Conservation (phyloP, 2,888 invertebrate genomes). For the Nephrotoma appendiculata region DNA sequence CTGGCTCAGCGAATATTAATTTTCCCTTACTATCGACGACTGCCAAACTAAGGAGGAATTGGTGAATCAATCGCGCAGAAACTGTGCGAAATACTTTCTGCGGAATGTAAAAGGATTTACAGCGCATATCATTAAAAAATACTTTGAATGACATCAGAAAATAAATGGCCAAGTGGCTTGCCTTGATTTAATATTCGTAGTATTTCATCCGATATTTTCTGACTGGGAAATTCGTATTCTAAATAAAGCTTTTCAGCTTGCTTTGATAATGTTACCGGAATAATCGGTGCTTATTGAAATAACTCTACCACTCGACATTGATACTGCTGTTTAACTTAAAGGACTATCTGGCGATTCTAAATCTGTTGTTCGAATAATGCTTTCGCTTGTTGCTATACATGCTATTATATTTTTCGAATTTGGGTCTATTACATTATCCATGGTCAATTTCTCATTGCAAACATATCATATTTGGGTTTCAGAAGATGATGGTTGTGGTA, state of each 20-base stretch:
- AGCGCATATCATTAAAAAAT: background rate
- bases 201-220: background rate
- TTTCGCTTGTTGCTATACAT: background rate
- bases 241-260: no score
- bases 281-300: background rate
- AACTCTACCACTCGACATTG: background rate
- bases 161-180: background rate
- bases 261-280: background rate
- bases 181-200: background rate
- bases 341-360: background rate
- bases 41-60: background rate
- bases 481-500: no score
- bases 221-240: background rate
- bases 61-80: background rate
- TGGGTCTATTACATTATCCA: background rate
- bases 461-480: background rate
- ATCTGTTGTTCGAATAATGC: background rate
- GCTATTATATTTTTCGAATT: background rate
- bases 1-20: no score
- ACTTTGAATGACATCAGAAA: background rate
- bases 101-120: background rate
- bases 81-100: background rate
- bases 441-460: background rate
- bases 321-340: background rate
- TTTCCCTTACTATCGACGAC: background rate